Evolutionary conservation across 2,113 vertebrate species (phyloP).

Genomic region (Oncorhynchus clarkii): DNA sequence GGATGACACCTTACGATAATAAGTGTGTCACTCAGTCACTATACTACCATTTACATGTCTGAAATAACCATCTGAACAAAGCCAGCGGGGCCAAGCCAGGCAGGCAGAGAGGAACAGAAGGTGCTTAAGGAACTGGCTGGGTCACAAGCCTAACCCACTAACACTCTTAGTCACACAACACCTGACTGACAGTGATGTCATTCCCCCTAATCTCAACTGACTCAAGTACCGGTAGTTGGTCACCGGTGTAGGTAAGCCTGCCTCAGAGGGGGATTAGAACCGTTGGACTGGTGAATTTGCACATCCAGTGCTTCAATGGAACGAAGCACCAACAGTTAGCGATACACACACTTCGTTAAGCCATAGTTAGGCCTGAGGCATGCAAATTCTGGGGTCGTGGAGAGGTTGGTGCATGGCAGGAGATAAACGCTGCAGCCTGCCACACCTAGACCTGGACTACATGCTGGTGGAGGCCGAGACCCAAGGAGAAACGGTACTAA

Average conservation of each 20-base stretch:
- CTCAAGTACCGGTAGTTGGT: not conserved
- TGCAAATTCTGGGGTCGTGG: conserved; percentile 25
- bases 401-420: not conserved
- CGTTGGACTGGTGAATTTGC: conserved; percentile 16
- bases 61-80: conserved; percentile 45
- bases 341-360: too few species aligned
- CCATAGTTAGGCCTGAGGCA: not conserved
- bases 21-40: conserved; percentile 59
- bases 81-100: too few species aligned
- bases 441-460: not conserved
- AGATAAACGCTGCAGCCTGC: not conserved
- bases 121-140: conserved; percentile 59
- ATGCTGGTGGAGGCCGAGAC: not conserved
- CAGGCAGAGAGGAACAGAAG: conserved; percentile 4
- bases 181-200: not conserved
- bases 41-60: conserved; percentile 31
- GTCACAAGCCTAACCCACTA: conserved; percentile 29
- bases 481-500: too few species aligned
- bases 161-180: not conserved
- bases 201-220: not conserved
- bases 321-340: not conserved
- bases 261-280: not conserved
- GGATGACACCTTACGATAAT: conserved; percentile 45
- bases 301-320: not conserved
- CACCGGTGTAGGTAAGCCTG: not conserved